phyloP scores from a whole-genome alignment of 2,888 invertebrate species.

The Heliconius sara region DNA sequence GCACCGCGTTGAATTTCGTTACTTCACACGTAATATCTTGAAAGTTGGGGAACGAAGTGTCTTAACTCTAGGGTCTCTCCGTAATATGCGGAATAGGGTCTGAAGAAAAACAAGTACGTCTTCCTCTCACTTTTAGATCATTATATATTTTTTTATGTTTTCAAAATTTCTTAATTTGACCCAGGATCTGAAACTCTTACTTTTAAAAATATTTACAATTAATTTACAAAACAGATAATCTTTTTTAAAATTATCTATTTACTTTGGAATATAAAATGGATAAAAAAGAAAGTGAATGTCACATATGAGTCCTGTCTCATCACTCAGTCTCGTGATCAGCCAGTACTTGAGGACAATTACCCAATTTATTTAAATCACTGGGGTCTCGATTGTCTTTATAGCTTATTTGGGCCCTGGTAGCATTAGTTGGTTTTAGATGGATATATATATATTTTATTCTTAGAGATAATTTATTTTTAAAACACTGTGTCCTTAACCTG shows the following conservation, averaged over 20 bases:
- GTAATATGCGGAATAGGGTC: background rate
- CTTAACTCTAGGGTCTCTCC: background rate
- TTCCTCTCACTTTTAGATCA: background rate
- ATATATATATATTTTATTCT: background rate
- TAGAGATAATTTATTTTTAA: background rate
- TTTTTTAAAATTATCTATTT: background rate
- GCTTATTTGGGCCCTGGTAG: slow-evolving; percentile 49
- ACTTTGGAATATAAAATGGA: background rate
- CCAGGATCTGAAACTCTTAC: too few species aligned
- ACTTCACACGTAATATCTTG: background rate
- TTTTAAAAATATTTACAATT: background rate
- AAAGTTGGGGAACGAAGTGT: background rate
- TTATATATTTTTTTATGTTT: background rate
- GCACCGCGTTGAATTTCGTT: background rate
- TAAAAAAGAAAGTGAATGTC: slow-evolving; percentile 24
- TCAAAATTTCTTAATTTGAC: background rate
- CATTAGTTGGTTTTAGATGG: slow-evolving; percentile 18
- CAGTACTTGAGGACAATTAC: slow-evolving; percentile 51
- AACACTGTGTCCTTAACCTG: too few species aligned
- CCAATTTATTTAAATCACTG: slow-evolving; percentile 53
- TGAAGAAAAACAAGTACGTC: background rate
- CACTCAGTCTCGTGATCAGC: slow-evolving; percentile 35
- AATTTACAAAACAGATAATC: background rate
- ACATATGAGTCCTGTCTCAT: slow-evolving; percentile 12
- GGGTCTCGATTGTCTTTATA: slow-evolving; percentile 52